phyloP scores from a whole-genome alignment of 2,797 vertebrate genomes.

The Enteromius radiatus region DNA sequence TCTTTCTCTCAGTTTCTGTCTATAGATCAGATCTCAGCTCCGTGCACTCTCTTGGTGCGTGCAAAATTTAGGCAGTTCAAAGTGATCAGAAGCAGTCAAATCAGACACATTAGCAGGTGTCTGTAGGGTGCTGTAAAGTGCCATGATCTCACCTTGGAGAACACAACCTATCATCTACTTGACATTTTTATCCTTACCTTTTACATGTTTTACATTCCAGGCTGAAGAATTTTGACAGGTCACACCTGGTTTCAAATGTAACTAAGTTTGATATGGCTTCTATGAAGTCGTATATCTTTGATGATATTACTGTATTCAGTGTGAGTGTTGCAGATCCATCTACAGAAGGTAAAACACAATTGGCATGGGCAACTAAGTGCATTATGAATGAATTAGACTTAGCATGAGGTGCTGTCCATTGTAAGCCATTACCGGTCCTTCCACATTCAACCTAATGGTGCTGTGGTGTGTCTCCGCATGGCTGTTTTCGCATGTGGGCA shows the following conservation, averaged over 20 bases:
- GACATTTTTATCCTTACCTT: slow-evolving; percentile 8
- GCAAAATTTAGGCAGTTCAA: slow-evolving; percentile 22
- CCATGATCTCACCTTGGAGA: slow-evolving; percentile 10
- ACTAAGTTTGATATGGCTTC: not conserved
- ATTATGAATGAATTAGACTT: slow-evolving; percentile 30
- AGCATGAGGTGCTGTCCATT: slow-evolving; percentile 68
- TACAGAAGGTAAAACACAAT: slow-evolving; percentile 9
- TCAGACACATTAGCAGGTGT: slow-evolving; percentile 20
- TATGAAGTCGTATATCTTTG: not conserved
- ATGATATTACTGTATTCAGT: slow-evolving; percentile 2
- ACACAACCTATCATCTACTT: slow-evolving; percentile 27
- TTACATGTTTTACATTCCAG: slow-evolving; percentile 21
- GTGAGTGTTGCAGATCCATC: not conserved
- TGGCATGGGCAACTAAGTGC: slow-evolving; percentile 4
- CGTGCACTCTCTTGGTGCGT: slow-evolving; percentile 3
- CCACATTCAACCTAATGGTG: not conserved
- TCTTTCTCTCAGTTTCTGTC: slow-evolving; percentile 13
- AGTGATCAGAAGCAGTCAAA: slow-evolving; percentile 10
- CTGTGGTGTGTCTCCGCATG: slow-evolving; percentile 1
- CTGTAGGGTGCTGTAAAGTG: slow-evolving; percentile 1
- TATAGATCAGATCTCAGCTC: slow-evolving; percentile 5
- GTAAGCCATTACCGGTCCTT: slow-evolving; percentile 65
- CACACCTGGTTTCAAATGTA: not conserved
- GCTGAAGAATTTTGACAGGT: not conserved
- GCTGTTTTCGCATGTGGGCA: slow-evolving; percentile 7